Conservation (phyloP, 2,113 vertebrate species). For the Saimiri boliviensis region DNA sequence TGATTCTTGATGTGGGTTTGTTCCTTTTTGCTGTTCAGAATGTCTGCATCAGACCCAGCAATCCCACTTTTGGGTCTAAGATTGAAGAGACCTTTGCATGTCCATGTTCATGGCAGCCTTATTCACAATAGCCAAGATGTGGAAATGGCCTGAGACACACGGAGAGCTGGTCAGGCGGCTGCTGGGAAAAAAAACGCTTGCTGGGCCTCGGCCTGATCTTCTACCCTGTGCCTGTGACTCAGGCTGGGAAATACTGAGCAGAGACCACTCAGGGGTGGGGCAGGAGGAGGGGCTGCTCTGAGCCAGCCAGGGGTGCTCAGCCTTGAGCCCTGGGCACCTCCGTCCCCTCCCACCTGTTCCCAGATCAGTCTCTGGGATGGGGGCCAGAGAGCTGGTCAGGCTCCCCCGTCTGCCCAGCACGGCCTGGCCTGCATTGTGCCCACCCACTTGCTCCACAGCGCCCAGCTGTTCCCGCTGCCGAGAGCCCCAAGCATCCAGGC, state of each 20-base stretch:
- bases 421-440: background rate
- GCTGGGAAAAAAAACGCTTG: background rate
- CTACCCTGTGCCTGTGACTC: background rate
- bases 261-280: background rate
- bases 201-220: constrained; percentile 33
- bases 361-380: background rate
- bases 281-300: background rate
- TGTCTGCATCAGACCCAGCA: background rate
- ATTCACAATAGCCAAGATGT: background rate
- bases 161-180: background rate
- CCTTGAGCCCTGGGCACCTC: background rate
- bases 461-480: background rate
- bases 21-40: background rate
- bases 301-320: too few species aligned
- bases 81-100: background rate
- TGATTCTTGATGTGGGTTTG: background rate
- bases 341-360: background rate
- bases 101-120: background rate
- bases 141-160: background rate
- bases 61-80: background rate
- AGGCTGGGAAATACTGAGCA: background rate
- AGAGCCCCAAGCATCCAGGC: background rate
- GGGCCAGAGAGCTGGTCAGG: background rate
- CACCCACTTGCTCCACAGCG: background rate
- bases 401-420: background rate